A percentile compares a stretch with the other conserved stretches of the same genome.
phyloP scores from a whole-genome alignment of 2,888 invertebrate species.

The Lycophotia porphyrea region DNA sequence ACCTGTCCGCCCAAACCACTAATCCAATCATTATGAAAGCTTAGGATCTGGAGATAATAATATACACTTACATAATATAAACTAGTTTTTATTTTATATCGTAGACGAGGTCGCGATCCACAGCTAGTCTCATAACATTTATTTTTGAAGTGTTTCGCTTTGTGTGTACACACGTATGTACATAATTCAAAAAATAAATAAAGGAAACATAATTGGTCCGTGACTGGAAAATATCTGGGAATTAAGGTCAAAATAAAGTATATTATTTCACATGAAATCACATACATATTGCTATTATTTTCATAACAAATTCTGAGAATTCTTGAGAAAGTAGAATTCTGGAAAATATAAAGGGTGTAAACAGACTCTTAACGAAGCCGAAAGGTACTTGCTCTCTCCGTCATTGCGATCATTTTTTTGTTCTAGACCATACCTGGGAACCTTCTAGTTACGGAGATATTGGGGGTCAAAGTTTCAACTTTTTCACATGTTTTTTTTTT shows the following conservation, averaged over 20 bases:
- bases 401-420: no score
- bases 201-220: neutral
- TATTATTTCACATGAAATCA: neutral
- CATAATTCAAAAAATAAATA: neutral
- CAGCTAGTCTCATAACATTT: neutral
- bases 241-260: conserved; percentile 1
- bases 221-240: neutral
- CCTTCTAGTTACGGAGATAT: no score
- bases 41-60: neutral
- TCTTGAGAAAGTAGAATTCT: neutral
- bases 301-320: neutral
- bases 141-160: neutral
- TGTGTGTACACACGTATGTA: neutral
- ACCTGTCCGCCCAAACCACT: neutral
- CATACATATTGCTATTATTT: neutral
- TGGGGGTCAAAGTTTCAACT: no score
- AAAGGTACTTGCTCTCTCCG: no score
- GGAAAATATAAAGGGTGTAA: no score
- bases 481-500: no score
- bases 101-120: neutral
- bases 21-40: neutral
- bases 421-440: no score
- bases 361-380: no score
- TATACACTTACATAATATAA: no score
- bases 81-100: neutral